Conservation (phyloP, 2,113 vertebrate genomes). For the Neodon shergylaensis region DNA sequence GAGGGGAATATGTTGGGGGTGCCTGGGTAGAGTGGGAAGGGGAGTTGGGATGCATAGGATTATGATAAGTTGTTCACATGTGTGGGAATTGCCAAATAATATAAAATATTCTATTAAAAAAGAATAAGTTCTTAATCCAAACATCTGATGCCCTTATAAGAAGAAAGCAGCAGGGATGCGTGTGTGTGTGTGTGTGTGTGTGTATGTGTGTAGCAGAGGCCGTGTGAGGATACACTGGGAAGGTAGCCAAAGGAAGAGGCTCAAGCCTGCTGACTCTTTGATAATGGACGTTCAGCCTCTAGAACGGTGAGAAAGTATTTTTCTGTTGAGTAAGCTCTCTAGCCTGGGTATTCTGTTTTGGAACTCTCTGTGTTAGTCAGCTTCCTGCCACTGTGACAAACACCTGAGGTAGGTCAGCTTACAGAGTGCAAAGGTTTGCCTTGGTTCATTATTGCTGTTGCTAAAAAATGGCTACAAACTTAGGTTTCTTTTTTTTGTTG, state of each 20-base stretch:
- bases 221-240: background rate
- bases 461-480: background rate
- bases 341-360: background rate
- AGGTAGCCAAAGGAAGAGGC: background rate
- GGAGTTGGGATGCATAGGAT: background rate
- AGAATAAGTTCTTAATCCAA: background rate
- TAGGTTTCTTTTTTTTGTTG: background rate
- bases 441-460: background rate
- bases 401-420: background rate
- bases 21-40: background rate
- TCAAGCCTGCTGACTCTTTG: background rate
- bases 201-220: background rate
- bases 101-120: background rate
- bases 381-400: background rate
- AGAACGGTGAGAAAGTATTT: background rate
- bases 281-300: background rate
- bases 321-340: background rate
- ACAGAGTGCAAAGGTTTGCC: background rate
- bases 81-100: background rate
- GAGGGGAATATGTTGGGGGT: background rate
- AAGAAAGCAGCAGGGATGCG: background rate
- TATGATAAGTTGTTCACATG: background rate
- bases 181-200: background rate
- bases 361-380: background rate
- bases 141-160: background rate